These are phyloP conservation scores for Cydia amplana DNA, from an alignment of 1,140 invertebrate genomes.

Conservation along the genomic window DNA sequence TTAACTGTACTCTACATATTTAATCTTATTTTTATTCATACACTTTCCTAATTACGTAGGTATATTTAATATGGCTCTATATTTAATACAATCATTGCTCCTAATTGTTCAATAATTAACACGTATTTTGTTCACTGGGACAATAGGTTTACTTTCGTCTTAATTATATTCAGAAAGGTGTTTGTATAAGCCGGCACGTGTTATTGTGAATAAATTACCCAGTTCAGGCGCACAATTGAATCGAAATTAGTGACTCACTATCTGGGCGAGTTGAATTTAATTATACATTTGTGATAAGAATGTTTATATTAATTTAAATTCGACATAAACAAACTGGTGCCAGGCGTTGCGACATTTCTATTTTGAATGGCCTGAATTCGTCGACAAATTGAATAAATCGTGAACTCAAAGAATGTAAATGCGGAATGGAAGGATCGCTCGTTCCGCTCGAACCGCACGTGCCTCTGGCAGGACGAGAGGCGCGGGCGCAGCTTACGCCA, in stretches of 20 bases:
- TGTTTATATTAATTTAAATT: slow-evolving; percentile 30
- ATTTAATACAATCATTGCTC: not conserved
- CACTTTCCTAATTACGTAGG: too few species aligned
- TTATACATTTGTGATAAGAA: slow-evolving; percentile 23
- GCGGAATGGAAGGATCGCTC: slow-evolving; percentile 34
- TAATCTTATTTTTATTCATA: too few species aligned
- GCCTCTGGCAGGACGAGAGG: slow-evolving; percentile 8
- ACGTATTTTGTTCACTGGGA: not conserved
- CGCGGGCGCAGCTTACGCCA: slow-evolving; percentile 16
- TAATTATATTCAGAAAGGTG: slow-evolving; percentile 18
- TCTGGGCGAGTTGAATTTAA: slow-evolving; percentile 12
- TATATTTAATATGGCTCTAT: too few species aligned
- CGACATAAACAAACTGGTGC: slow-evolving; percentile 20
- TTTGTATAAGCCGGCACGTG: slow-evolving; percentile 4
- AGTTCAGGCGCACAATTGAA: slow-evolving; percentile 12
- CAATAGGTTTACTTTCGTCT: slow-evolving; percentile 16
- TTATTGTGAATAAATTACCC: slow-evolving; percentile 14
- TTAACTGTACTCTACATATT: too few species aligned
- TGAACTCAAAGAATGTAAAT: slow-evolving; percentile 11
- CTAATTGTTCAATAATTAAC: not conserved
- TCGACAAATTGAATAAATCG: slow-evolving; percentile 11
- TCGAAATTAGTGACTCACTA: slow-evolving; percentile 13
- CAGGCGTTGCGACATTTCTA: slow-evolving; percentile 21
- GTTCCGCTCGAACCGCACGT: slow-evolving; percentile 39
- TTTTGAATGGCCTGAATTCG: slow-evolving; percentile 2